Evolutionary conservation across 1,140 invertebrate genomes (phyloP).

Genomic region (Zaprionus taronus): DNA sequence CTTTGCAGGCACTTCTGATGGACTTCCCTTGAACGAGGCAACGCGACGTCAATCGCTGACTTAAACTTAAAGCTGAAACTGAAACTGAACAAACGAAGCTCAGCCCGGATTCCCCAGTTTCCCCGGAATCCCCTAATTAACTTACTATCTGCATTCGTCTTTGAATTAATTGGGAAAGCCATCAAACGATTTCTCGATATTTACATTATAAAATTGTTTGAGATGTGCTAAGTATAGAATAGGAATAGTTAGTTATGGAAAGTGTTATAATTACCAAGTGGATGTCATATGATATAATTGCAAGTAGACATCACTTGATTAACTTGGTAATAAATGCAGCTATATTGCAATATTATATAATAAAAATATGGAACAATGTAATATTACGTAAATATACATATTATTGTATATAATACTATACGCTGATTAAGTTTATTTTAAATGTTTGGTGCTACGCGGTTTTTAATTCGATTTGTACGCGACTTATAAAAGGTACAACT

Average conservation of each 20-base stretch:
- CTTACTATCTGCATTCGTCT: neutral
- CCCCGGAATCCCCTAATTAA: neutral
- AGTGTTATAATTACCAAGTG: no score
- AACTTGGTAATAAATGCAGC: no score
- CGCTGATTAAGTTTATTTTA: no score
- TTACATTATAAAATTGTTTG: neutral
- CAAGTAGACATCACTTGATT: no score
- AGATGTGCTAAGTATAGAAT: neutral
- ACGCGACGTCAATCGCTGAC: conserved; percentile 10
- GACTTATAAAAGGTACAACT: no score
- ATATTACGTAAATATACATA: neutral
- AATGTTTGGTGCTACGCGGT: no score
- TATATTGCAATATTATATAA: neutral
- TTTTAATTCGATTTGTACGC: no score
- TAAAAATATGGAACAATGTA: neutral
- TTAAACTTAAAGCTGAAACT: conserved; percentile 7
- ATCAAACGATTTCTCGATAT: neutral
- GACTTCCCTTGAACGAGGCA: conserved; percentile 48
- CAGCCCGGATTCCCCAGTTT: neutral
- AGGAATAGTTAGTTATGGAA: neutral
- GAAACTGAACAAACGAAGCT: neutral
- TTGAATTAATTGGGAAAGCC: neutral
- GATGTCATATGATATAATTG: no score
- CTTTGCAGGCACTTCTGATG: conserved; percentile 52
- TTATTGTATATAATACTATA: no score